These are phyloP conservation scores for Galbula dea DNA, from an alignment of 2,113 vertebrate genomes.

Conservation along the genomic window DNA sequence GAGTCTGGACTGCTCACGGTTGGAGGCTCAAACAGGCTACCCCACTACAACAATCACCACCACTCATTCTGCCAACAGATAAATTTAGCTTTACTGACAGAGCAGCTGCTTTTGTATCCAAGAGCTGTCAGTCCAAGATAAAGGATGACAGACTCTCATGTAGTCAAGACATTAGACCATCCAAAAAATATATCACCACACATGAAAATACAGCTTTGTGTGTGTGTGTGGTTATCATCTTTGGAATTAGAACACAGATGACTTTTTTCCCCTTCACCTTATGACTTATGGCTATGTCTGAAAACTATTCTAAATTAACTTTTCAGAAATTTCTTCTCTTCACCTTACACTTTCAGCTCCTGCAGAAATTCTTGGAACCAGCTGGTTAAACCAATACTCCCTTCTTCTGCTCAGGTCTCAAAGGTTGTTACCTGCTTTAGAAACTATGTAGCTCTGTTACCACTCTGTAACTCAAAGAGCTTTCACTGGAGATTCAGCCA, in stretches of 20 bases:
- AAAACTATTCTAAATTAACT: not conserved
- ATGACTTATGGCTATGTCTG: not conserved
- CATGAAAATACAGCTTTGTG: not conserved
- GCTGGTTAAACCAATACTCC: not conserved
- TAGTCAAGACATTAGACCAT: not conserved
- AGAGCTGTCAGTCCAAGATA: not conserved
- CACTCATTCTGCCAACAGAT: not conserved
- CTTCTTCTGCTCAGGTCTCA: not conserved
- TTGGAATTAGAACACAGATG: not conserved
- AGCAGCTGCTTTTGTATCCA: not conserved
- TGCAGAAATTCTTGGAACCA: not conserved
- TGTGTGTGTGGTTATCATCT: not conserved
- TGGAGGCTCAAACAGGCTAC: not conserved
- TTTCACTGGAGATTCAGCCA: not conserved
- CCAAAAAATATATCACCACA: not conserved
- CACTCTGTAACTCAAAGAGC: not conserved
- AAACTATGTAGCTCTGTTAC: not conserved
- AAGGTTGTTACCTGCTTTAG: not conserved
- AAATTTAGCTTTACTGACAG: not conserved
- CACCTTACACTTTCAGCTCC: not conserved
- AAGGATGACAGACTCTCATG: not conserved
- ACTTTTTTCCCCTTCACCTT: no score
- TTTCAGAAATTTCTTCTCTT: constrained; percentile 1
- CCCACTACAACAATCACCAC: not conserved
- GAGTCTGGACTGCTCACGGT: not conserved